Evolutionary conservation across 1,140 invertebrate species (phyloP).

Genomic region (Euura lappo): DNA sequence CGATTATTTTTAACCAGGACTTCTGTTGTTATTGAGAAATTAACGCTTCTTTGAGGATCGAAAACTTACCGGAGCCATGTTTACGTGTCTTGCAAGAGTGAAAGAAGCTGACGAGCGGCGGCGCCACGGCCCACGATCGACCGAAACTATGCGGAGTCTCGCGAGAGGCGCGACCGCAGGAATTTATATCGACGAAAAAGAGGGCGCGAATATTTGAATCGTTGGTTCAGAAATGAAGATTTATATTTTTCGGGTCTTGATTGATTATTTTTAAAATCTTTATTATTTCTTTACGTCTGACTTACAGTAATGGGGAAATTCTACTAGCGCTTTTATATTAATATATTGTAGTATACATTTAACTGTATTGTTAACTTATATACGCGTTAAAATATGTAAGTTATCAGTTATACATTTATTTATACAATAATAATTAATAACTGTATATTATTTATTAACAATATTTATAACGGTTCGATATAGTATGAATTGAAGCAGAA

Average conservation of each 20-base stretch:
- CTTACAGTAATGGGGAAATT: not conserved
- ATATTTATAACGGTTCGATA: not conserved
- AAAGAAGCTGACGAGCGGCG: constrained; percentile 30
- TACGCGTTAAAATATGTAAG: not conserved
- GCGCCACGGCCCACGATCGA: not conserved
- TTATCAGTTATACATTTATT: not conserved
- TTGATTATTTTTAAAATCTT: not conserved
- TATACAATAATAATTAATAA: not conserved
- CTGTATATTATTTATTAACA: not conserved
- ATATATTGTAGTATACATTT: not conserved
- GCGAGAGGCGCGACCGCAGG: not conserved
- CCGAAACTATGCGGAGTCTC: not conserved
- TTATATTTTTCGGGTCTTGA: no score
- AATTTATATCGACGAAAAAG: not conserved
- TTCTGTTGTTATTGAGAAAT: constrained; percentile 9
- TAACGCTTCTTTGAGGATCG: constrained; percentile 8
- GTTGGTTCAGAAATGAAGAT: no score
- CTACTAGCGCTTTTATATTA: not conserved
- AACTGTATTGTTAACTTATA: not conserved
- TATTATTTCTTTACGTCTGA: constrained; percentile 3
- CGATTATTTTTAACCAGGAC: constrained; percentile 11
- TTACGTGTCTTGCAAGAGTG: constrained; percentile 29
- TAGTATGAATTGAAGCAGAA: not conserved
- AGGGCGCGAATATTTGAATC: no score
- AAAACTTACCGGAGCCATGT: constrained; percentile 50